Base-by-base conservation (phyloP, 2,888 invertebrate genomes). In the Epicampocera succincta region DNA sequence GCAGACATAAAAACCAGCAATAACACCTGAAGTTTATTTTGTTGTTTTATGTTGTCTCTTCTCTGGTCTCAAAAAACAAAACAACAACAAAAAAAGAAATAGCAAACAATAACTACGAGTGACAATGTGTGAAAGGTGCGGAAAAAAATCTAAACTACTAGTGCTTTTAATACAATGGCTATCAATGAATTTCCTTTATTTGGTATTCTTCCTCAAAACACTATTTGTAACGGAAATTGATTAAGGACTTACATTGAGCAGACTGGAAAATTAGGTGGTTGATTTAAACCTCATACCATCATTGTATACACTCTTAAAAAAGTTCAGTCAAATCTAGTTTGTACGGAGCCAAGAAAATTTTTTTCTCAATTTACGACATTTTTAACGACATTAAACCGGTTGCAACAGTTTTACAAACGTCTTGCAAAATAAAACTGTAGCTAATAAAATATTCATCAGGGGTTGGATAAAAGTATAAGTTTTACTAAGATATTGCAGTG, bases 181-280 rank as follows among this genome's bases (percentile, higher is more conserved):
- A 69, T 87, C 88, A 86, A 88, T 88, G 89, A 89, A 89, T 89
- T 87, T 87, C 86, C 85, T 84, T 86, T 78, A 65, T 81, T 60
- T 42, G 54, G 33, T 3, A n/a, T 9, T 25, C 61, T 46, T 54
- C 68, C 60, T 72, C 33, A 29, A 17, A 73, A 50, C 17, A 69
- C 63, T 80, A 69, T 83, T 80, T 76, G 66, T 79, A 81, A 73
- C 75, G 68, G 83, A 77, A 83, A 84, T 84, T 85, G 85, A 85
- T 85, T 85, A 84, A 80, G 83, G 84, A 83, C 85, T 84, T 78
- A 66, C 52, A 83, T 76, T 72, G 80, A 76, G 61, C 71, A 75
- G 65, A 71, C 65, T 74, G 50, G 50, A 56, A 65, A 42, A 65
- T 69, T 65, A 65, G 68, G 46, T 68, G 48, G 56, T 56, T 44